Evolutionary conservation across 2,888 invertebrate species (phyloP).

Genomic region (Miltochrista miniata): DNA sequence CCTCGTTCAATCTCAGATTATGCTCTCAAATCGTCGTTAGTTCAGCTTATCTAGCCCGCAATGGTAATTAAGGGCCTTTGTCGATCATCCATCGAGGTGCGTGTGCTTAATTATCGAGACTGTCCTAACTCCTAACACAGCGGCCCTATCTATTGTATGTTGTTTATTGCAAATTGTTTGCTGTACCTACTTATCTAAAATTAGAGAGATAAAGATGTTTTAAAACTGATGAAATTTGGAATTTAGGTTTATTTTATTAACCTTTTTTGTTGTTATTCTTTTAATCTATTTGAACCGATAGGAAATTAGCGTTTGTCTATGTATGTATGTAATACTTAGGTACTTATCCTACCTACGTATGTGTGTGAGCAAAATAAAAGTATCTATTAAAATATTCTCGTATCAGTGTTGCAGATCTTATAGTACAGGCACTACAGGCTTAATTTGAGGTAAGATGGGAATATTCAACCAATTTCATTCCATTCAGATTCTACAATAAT

Average conservation of each 20-base stretch:
- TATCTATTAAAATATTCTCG: too few species aligned
- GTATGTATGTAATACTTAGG: too few species aligned
- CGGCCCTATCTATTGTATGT: neutral
- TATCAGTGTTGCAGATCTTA: too few species aligned
- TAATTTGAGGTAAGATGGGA: too few species aligned
- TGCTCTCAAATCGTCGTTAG: constrained; percentile 14
- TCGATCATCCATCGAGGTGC: constrained; percentile 1
- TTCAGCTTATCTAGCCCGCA: constrained; percentile 11
- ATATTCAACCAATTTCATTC: too few species aligned
- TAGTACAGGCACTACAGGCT: too few species aligned
- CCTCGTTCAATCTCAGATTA: constrained; percentile 33
- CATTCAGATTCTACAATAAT: too few species aligned
- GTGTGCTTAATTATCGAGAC: constrained; percentile 3
- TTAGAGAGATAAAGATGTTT: neutral
- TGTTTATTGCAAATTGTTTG: constrained; percentile 2
- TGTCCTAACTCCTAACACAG: neutral
- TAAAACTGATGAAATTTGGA: neutral
- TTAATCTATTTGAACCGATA: too few species aligned
- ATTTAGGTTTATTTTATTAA: too few species aligned
- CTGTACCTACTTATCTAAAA: neutral
- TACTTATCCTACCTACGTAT: too few species aligned
- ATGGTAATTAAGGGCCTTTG: constrained; percentile 18
- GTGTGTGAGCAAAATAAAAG: too few species aligned
- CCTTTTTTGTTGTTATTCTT: neutral
- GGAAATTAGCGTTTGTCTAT: too few species aligned